Evolutionary conservation across 64 coral and sea anemone genomes (phyloP).

Genomic region (Cladopsammia gracilis): DNA sequence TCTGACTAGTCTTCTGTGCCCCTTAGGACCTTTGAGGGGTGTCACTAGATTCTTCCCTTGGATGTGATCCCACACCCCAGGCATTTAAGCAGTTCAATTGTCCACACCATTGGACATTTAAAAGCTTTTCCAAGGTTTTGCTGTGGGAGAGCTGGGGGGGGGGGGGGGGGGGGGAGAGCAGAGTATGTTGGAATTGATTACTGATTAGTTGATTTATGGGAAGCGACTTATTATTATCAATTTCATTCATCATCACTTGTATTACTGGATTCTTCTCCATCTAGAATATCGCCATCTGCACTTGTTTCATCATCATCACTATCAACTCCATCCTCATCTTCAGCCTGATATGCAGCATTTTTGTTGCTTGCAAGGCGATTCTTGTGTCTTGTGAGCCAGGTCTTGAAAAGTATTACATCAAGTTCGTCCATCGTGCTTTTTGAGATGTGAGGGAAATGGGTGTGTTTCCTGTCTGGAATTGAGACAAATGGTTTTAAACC

Average conservation of each 20-base stretch:
- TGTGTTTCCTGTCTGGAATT: not conserved
- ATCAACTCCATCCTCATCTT: not conserved
- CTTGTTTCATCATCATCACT: not conserved
- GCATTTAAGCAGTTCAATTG: too few relatives aligned
- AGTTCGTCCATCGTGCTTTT: not conserved
- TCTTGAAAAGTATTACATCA: not conserved
- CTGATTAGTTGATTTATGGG: too few relatives aligned
- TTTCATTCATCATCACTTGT: not conserved
- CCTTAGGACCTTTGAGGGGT: too few relatives aligned
- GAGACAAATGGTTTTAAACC: not conserved
- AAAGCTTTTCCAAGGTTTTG: too few relatives aligned
- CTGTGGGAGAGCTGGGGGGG: too few relatives aligned
- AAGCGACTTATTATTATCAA: too few relatives aligned
- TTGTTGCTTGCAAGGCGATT: not conserved
- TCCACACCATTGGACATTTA: too few relatives aligned
- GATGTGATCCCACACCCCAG: too few relatives aligned
- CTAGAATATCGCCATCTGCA: not conserved
- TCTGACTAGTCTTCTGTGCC: too few relatives aligned
- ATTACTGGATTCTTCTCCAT: not conserved
- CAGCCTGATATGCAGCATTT: not conserved
- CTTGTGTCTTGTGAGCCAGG: not conserved
- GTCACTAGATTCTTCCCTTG: too few relatives aligned
- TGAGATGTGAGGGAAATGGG: conserved; percentile 1
- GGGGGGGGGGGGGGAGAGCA: too few relatives aligned
- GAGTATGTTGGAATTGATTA: too few relatives aligned